Conservation (phyloP, 1,140 invertebrate genomes). For the Bombyx mandarina region DNA sequence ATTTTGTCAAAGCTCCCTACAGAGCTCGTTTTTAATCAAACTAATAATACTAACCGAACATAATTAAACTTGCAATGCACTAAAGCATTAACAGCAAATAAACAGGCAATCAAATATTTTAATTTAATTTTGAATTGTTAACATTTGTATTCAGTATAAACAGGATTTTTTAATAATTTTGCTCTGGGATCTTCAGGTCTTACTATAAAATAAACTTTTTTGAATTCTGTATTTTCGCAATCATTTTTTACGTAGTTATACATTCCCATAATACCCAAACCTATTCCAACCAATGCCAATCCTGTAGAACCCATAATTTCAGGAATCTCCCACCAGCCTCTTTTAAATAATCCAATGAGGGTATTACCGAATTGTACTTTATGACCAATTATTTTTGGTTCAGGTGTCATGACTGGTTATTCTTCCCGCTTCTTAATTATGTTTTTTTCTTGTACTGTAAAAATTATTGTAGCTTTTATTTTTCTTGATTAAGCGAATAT, state of each 20-base stretch:
- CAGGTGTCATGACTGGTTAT: slow-evolving; percentile 23
- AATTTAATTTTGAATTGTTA: not conserved
- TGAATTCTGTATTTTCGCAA: slow-evolving; percentile 68
- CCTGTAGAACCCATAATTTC: slow-evolving; percentile 70
- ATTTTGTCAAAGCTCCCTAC: too few species aligned
- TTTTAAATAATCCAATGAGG: slow-evolving; percentile 56
- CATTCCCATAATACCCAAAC: slow-evolving; percentile 33
- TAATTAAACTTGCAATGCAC: too few species aligned
- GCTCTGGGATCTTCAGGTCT: slow-evolving; percentile 63
- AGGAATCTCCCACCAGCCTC: slow-evolving; percentile 74
- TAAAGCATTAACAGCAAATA: too few species aligned
- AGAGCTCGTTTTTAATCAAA: too few species aligned
- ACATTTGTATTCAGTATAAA: slow-evolving; percentile 30
- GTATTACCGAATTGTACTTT: slow-evolving; percentile 40
- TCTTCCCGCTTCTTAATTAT: too few species aligned
- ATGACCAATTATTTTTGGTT: slow-evolving; percentile 42
- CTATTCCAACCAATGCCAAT: slow-evolving; percentile 63
- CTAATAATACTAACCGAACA: too few species aligned
- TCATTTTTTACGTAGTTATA: slow-evolving; percentile 57
- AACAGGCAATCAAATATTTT: too few species aligned
- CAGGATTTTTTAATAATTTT: slow-evolving; percentile 39
- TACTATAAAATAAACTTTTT: slow-evolving; percentile 59
- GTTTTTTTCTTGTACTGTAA: too few species aligned
- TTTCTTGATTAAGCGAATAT: too few species aligned
- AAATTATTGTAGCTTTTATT: too few species aligned